Evolutionary conservation across 2,797 vertebrate genomes (phyloP).

Genomic region (Gambusia yucatana): DNA sequence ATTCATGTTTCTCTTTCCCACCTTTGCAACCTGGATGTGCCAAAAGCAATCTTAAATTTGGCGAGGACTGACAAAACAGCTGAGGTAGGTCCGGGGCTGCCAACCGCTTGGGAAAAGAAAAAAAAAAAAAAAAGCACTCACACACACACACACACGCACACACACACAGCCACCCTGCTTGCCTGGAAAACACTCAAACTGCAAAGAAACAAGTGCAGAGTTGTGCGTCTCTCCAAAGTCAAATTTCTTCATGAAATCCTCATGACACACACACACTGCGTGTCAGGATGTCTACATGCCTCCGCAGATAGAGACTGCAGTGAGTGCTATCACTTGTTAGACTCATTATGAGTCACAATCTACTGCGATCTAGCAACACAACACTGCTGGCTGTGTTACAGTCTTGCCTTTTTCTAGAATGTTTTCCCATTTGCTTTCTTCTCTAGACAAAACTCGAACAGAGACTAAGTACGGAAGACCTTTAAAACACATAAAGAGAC

Average conservation of each 20-base stretch:
- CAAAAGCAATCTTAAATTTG: constrained; percentile 6
- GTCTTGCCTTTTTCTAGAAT: constrained; percentile 13
- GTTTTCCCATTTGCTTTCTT: constrained; percentile 10
- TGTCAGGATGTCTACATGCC: constrained; percentile 43
- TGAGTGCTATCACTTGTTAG: constrained; percentile 38
- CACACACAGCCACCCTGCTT: neutral
- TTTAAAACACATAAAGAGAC: constrained; percentile 14
- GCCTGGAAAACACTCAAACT: constrained; percentile 31
- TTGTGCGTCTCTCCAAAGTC: neutral
- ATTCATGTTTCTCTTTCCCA: constrained; percentile 35
- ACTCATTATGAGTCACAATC: constrained; percentile 51
- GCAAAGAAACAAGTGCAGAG: constrained; percentile 22
- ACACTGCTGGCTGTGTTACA: constrained; percentile 42
- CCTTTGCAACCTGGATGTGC: constrained; percentile 6
- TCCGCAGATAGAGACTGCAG: constrained; percentile 41
- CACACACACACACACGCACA: too few relatives aligned
- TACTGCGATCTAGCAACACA: constrained; percentile 32
- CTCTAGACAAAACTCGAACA: neutral
- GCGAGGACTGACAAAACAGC: constrained; percentile 1
- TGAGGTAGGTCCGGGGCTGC: constrained; percentile 15
- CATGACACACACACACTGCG: constrained; percentile 35
- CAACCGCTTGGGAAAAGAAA: neutral
- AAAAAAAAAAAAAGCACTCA: too few relatives aligned
- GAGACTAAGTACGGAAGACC: neutral
- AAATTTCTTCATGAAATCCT: constrained; percentile 48